Base-by-base conservation (phyloP, 2,888 invertebrate species). In the Epinotia nisella region DNA sequence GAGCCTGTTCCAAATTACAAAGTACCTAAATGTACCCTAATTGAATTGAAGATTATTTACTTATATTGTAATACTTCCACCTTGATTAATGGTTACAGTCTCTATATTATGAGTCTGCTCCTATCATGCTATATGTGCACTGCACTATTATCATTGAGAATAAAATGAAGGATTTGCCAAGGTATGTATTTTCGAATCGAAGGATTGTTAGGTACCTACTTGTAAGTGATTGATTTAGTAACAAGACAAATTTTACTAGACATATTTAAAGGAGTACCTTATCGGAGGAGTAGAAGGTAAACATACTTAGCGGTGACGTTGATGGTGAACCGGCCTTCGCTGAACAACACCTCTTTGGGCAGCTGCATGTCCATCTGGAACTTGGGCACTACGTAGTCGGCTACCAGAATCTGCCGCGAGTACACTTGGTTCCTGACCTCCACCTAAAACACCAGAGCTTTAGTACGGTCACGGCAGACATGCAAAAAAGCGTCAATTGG, bases 341-440 rank as follows among this genome's bases (percentile, higher is more conserved):
- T 95, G 85, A 97, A 96, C 1, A 98, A 96, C 7, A 96, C 95
- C 87, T 98, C 97, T 69, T 96, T 95, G 0, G 97, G 97, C 45
- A 98, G 95, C 77, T 97, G 96, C 75, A 99, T 95, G 41, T 95
- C 95, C 74, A 99, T 97, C 83, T 98, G 96, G 89, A 98, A 99
- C 85, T 98, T 98, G 0, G 99, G 99, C 78, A 98, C 90, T 70
- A 99, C 97, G 82, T 98, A 98, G 89, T 98, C 97, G 9, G 98
- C 98, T 7, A 99, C 97, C 85, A 97, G 95, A 76, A 98, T 95
- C 11, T 94, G 94, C 83, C 97, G 96, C 72, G 95, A 94, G 83
- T 96, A 96, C 13, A 88, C 94, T 83, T 96, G 96, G 69, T 91
- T 92, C 73, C 89, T 89, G 13, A 86, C 85, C 76, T 93, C 93